phyloP scores from a whole-genome alignment of 2,888 invertebrate species.

The Hetaerina titia region DNA sequence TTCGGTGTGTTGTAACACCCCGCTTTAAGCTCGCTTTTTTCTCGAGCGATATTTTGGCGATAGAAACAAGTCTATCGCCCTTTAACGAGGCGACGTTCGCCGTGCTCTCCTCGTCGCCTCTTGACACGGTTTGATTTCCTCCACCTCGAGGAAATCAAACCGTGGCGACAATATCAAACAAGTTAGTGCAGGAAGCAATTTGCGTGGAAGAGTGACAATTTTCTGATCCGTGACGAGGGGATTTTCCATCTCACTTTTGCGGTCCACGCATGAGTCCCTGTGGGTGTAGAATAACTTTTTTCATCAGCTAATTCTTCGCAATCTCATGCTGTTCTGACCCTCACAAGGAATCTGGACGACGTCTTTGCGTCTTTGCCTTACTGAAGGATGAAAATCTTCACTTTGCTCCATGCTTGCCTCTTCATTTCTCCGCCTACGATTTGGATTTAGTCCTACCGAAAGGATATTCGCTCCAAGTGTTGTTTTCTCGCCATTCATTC shows the following conservation, averaged over 20 bases:
- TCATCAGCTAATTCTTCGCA: background rate
- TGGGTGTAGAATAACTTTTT: background rate
- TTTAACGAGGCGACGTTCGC: background rate
- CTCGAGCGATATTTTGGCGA: background rate
- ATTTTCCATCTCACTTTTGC: background rate
- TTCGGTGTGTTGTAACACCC: background rate
- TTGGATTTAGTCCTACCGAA: too few species aligned
- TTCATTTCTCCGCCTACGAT: too few species aligned
- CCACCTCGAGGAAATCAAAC: background rate
- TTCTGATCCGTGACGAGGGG: background rate
- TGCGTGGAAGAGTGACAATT: background rate
- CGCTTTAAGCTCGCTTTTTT: background rate
- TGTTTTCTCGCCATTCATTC: background rate
- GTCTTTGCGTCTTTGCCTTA: background rate
- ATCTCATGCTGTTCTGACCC: background rate
- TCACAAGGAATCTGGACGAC: background rate
- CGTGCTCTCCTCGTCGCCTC: background rate
- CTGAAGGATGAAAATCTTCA: too few species aligned
- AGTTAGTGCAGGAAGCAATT: background rate
- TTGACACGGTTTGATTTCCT: background rate
- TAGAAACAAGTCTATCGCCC: background rate
- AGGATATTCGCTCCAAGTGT: background rate
- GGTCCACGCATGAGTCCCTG: background rate
- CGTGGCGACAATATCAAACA: constrained; percentile 8
- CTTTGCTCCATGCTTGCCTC: too few species aligned